A percentile compares a stretch with the other conserved stretches of the same genome.
Evolutionary conservation across 1,140 invertebrate genomes (phyloP).

Genomic region (Pseudomyrmex cubaensis): DNA sequence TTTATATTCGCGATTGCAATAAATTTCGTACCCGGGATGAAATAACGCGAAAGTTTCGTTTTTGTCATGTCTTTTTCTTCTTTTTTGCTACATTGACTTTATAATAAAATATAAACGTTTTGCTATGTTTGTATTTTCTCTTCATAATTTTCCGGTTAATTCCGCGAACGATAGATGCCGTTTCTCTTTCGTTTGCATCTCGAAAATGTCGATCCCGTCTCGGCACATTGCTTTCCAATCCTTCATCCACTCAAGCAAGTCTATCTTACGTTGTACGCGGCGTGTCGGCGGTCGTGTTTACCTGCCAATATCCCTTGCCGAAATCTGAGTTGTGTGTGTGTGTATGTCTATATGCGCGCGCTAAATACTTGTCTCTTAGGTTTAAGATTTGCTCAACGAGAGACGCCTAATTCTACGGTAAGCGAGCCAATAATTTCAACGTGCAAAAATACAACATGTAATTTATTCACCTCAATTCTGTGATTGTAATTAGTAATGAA

Average conservation of each 20-base stretch:
- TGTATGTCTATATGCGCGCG: too few species aligned
- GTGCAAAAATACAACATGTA: background rate
- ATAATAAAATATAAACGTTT: constrained; percentile 26
- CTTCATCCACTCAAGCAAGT: constrained; percentile 20
- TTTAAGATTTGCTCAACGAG: constrained; percentile 1
- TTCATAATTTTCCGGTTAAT: constrained; percentile 35
- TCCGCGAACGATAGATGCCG: background rate
- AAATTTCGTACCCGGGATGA: constrained; percentile 60
- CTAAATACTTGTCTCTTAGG: constrained; percentile 1
- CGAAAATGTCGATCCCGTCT: constrained; percentile 33
- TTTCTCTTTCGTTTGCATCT: constrained; percentile 26
- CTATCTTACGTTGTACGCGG: constrained; percentile 40
- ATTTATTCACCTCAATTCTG: constrained; percentile 5
- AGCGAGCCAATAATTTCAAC: background rate
- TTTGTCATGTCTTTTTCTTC: background rate
- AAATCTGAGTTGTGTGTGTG: constrained; percentile 7
- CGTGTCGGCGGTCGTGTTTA: constrained; percentile 33
- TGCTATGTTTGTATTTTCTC: constrained; percentile 1
- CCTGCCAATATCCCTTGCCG: constrained; percentile 38
- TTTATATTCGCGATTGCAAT: background rate
- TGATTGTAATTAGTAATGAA: background rate
- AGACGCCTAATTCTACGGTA: background rate
- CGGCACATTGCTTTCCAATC: constrained; percentile 2
- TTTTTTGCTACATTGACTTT: background rate
- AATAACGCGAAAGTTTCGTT: constrained; percentile 16